These are phyloP conservation scores for Xiphorhynchus elegans DNA, from an alignment of 2,113 vertebrate species.

Conservation along the genomic window DNA sequence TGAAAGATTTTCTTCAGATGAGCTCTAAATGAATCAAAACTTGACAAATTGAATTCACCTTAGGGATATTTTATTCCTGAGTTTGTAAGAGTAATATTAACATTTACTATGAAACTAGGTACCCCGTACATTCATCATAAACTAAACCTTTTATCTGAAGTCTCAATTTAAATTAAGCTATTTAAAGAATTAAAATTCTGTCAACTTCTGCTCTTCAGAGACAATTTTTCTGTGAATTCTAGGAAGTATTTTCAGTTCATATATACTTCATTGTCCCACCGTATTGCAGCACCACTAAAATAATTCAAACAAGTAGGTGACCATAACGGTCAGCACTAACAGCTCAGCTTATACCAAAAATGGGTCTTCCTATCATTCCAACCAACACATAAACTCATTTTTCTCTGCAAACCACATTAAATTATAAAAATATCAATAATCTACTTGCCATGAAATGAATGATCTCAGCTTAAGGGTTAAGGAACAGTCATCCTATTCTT, in stretches of 20 bases:
- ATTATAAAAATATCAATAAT: not conserved
- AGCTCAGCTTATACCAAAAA: not conserved
- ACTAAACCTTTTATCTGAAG: conserved; percentile 23
- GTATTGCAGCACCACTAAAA: not conserved
- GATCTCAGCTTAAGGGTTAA: not conserved
- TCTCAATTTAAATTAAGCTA: conserved; percentile 23
- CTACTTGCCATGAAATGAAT: not conserved
- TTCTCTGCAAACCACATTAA: not conserved
- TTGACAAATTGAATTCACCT: conserved; percentile 41
- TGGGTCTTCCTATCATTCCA: not conserved
- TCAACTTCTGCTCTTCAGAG: conserved; percentile 8
- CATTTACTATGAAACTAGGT: conserved; percentile 7
- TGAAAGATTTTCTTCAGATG: conserved; percentile 24
- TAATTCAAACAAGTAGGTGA: not conserved
- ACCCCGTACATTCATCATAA: not conserved
- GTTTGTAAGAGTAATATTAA: conserved; percentile 17
- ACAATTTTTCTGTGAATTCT: not conserved
- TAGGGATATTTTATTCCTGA: conserved; percentile 14
- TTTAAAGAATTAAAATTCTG: conserved; percentile 18
- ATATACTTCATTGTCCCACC: not conserved
- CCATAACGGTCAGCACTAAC: not conserved
- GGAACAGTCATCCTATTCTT: not conserved
- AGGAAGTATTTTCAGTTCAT: not conserved
- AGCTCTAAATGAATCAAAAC: conserved; percentile 35
- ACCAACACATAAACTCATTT: not conserved